phyloP scores from a whole-genome alignment of 2,113 vertebrate genomes.

The Phocoena sinus region DNA sequence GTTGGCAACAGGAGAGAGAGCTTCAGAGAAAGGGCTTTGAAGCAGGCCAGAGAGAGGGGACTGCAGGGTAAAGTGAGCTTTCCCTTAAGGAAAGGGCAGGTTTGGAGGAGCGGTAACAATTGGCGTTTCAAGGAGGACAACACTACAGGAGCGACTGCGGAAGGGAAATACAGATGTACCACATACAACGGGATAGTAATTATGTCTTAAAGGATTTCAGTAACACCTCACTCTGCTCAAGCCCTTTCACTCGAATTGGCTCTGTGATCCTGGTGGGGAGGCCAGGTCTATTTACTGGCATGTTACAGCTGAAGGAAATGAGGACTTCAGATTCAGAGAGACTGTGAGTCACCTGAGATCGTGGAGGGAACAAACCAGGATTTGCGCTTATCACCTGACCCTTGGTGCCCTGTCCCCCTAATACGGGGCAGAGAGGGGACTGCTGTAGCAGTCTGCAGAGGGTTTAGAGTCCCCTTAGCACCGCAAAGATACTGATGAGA shows the following conservation, averaged over 20 bases:
- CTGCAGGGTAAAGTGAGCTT: neutral
- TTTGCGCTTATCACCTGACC: neutral
- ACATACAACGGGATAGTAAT: accelerated
- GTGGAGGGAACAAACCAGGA: neutral
- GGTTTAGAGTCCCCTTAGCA: neutral
- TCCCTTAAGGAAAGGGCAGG: neutral
- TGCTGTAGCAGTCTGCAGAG: neutral
- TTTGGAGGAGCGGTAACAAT: neutral
- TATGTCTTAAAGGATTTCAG: neutral
- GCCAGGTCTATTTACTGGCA: neutral
- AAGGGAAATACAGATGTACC: neutral
- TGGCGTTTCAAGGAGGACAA: neutral
- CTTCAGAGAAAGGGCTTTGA: neutral
- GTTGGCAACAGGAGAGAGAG: neutral
- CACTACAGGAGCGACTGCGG: accelerated
- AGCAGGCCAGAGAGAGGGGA: neutral
- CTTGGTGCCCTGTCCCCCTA: neutral
- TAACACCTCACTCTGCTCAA: neutral
- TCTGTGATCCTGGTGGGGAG: neutral
- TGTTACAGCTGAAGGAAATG: neutral
- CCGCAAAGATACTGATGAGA: neutral
- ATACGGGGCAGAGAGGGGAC: neutral
- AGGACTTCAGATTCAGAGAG: neutral
- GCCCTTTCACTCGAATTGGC: neutral
- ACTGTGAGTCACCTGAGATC: neutral